phyloP scores from a whole-genome alignment of 2,113 vertebrate species.

The Oryzias javanicus region DNA sequence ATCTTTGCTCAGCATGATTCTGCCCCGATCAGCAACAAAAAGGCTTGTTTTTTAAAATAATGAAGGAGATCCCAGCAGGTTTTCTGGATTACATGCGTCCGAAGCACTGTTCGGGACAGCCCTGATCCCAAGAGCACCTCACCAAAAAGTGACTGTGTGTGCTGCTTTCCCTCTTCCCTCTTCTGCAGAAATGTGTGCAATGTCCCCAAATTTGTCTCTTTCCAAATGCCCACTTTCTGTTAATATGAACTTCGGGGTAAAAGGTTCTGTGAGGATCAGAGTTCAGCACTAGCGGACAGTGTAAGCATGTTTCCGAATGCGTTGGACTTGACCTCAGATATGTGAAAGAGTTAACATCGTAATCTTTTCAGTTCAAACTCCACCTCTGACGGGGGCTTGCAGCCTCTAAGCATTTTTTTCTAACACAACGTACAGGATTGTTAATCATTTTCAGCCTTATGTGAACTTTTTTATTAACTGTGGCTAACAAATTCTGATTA shows the following conservation, averaged over 20 bases:
- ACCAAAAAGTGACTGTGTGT: neutral
- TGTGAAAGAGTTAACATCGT: slow-evolving; percentile 10
- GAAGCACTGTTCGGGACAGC: slow-evolving; percentile 49
- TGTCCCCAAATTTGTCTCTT: neutral
- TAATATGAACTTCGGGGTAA: neutral
- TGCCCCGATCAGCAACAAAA: neutral
- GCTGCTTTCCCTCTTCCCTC: neutral
- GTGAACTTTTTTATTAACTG: neutral
- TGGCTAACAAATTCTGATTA: too few species aligned
- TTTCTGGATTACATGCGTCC: slow-evolving; percentile 32
- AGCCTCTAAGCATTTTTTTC: neutral
- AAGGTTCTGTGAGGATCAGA: slow-evolving; percentile 6
- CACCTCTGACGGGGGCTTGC: slow-evolving; percentile 9
- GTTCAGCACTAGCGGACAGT: slow-evolving; percentile 10
- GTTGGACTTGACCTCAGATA: slow-evolving; percentile 8
- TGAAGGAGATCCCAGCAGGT: neutral
- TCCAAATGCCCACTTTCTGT: neutral
- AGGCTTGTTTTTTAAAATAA: neutral
- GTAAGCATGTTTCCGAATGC: neutral
- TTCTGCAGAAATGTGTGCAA: neutral
- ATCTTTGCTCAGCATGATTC: slow-evolving; percentile 69
- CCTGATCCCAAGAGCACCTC: slow-evolving; percentile 5
- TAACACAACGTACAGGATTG: neutral
- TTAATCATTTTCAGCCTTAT: neutral
- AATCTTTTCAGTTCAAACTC: slow-evolving; percentile 37